Percentiles rank a stretch among this genome's conserved stretches.
Conservation (phyloP, 1,140 invertebrate genomes). For the Diachasma alloeum region DNA sequence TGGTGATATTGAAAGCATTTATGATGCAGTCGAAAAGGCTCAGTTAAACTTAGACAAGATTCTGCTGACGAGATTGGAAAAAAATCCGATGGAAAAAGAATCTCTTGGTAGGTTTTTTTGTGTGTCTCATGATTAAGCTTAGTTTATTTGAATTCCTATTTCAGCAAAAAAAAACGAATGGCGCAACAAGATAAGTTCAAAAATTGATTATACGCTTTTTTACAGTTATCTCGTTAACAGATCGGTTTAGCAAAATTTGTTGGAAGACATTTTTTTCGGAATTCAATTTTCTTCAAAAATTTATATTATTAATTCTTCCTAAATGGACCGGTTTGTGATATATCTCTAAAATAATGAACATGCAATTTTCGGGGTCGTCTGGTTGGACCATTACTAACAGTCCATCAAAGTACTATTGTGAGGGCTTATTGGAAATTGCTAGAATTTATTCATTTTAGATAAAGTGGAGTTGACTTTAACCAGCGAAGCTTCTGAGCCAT, state of each 20-base stretch:
- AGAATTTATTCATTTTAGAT: too few relatives aligned
- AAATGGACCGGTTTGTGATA: neutral
- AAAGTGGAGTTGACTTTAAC: constrained; percentile 21
- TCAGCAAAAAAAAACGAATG: too few relatives aligned
- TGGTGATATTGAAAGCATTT: constrained; percentile 11
- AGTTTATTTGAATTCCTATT: neutral
- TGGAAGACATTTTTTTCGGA: neutral
- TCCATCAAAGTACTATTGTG: too few relatives aligned
- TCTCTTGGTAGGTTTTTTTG: constrained; percentile 13
- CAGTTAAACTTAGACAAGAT: constrained; percentile 7
- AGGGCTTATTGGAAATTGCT: too few relatives aligned
- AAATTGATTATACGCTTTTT: too few relatives aligned
- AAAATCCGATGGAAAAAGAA: constrained; percentile 14
- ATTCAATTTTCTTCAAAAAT: constrained; percentile 24
- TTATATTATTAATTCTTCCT: constrained; percentile 12
- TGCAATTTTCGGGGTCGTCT: too few relatives aligned
- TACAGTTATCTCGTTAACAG: neutral
- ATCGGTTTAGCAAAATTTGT: neutral
- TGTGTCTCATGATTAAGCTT: constrained; percentile 6
- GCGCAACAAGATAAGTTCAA: too few relatives aligned
- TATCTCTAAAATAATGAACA: too few relatives aligned
- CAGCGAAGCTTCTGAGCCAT: neutral
- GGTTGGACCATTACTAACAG: too few relatives aligned
- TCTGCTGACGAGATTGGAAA: constrained; percentile 3
- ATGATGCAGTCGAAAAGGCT: constrained; percentile 6